Evolutionary conservation across 2,797 vertebrate species (phyloP), one percentile per base, ranked within the genome.

Genomic region (Toxotes lorentzi): DNA sequence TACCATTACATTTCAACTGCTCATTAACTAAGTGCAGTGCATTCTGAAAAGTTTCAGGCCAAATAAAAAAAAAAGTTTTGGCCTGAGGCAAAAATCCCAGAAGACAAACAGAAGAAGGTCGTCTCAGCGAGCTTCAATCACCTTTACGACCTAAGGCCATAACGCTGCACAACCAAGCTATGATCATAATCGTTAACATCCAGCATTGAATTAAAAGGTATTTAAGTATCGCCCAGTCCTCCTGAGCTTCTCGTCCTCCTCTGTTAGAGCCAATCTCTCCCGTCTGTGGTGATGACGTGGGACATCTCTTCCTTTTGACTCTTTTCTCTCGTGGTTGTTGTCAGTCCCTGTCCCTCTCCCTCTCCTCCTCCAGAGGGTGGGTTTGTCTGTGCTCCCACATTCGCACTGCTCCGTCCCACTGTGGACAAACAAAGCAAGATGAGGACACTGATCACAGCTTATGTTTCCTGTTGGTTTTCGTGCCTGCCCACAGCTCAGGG

Each of bases 391-490:
- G 96, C 85, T 97, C 96, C 97, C 97, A 98, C 76, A 97, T 92
- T 30, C 95, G 93, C 72, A 98, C 93, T 2, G 93, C 95, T 56
- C 97, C 96, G 1, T 98, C 97, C 97, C 97, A 98, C 97, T 98
- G 94, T 8, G 73, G 70, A 63, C 13, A 58, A 69, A 89, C 2
- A 64, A 5, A 69, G 14, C 4, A 21, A 30, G 21, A 40, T 21
- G 48, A 48, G 58, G n/a, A 48, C n/a, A 47, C 19, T 7, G 5
- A 34, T 69, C 17, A 21, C 30, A 34, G 14, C 0, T n/a, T 7
- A 40, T 16, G 5, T 0, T 21, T 14, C 2, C 5, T 6, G 19
- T 34, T 8, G 24, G n/a, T n/a, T n/a, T n/a, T n/a, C n/a, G n/a
- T n/a, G n/a, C n/a, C n/a, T n/a, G 27, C 3, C 27, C 27, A 27